Evolutionary conservation across 2,113 vertebrate species (phyloP).

Genomic region (Mohoua ochrocephala): DNA sequence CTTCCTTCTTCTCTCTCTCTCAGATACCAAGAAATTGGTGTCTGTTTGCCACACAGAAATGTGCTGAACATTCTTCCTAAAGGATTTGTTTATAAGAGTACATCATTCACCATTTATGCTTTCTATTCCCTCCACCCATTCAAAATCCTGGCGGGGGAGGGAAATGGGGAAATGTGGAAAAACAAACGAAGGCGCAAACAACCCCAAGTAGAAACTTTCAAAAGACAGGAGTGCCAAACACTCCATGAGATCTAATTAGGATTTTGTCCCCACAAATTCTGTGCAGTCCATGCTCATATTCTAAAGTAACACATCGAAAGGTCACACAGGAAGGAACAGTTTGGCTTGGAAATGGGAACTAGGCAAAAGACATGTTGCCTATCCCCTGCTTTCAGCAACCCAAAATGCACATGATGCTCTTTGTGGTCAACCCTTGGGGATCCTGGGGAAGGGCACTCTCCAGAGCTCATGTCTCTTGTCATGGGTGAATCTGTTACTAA

Average conservation of each 20-base stretch:
- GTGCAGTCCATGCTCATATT: rapidly evolving
- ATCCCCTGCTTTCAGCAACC: neutral
- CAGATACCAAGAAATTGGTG: neutral
- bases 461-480: neutral
- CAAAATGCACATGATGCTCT: neutral
- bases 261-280: neutral
- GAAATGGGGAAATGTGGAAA: neutral
- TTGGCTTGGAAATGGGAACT: neutral
- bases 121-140: neutral
- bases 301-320: neutral
- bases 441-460: neutral
- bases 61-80: neutral
- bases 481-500: neutral
- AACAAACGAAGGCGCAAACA: neutral
- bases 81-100: neutral
- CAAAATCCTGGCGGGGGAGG: rapidly evolving
- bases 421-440: neutral
- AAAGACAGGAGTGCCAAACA: neutral
- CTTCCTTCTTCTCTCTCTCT: neutral
- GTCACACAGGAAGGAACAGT: neutral
- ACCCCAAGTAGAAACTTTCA: neutral
- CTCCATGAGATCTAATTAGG: neutral
- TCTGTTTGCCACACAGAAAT: neutral
- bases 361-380: neutral
- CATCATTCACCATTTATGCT: neutral